phyloP scores from a whole-genome alignment of 2,888 invertebrate species.

The Liodrosophila aerea region DNA sequence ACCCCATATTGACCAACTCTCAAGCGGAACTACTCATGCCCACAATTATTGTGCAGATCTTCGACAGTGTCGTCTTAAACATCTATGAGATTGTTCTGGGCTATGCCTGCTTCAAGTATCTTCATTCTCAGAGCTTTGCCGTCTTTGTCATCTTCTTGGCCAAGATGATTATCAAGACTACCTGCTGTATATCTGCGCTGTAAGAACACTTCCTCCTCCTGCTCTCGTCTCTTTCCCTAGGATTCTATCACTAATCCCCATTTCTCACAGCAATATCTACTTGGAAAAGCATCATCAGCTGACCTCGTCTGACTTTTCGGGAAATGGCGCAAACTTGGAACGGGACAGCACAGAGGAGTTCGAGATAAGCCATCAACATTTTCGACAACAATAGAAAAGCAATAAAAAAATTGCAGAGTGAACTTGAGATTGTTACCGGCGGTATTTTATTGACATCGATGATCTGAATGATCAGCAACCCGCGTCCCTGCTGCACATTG shows the following conservation, averaged over 20 bases:
- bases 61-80: slow-evolving; percentile 71
- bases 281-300: slow-evolving; percentile 69
- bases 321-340: slow-evolving; percentile 8
- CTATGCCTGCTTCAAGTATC: slow-evolving; percentile 59
- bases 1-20: slow-evolving; percentile 77
- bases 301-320: neutral
- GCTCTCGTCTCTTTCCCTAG: neutral
- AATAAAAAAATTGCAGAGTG: neutral
- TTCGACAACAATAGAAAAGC: slow-evolving; percentile 6
- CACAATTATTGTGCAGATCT: slow-evolving; percentile 68
- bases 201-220: slow-evolving; percentile 33
- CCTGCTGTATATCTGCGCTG: slow-evolving; percentile 61
- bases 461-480: slow-evolving; percentile 86
- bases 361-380: slow-evolving; percentile 34
- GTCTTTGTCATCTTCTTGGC: slow-evolving; percentile 64
- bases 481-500: slow-evolving; percentile 89
- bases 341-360: slow-evolving; percentile 46
- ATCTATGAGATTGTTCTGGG: slow-evolving; percentile 71
- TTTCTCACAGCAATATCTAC: slow-evolving; percentile 64
- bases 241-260: neutral
- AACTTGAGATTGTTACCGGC: slow-evolving; percentile 81
- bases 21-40: slow-evolving; percentile 77
- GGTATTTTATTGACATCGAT: slow-evolving; percentile 88
- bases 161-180: slow-evolving; percentile 64
- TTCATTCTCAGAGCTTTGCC: slow-evolving; percentile 57